Evolutionary conservation across 2,888 invertebrate species (phyloP).

Genomic region (Spatulosminthurus flaviceps): DNA sequence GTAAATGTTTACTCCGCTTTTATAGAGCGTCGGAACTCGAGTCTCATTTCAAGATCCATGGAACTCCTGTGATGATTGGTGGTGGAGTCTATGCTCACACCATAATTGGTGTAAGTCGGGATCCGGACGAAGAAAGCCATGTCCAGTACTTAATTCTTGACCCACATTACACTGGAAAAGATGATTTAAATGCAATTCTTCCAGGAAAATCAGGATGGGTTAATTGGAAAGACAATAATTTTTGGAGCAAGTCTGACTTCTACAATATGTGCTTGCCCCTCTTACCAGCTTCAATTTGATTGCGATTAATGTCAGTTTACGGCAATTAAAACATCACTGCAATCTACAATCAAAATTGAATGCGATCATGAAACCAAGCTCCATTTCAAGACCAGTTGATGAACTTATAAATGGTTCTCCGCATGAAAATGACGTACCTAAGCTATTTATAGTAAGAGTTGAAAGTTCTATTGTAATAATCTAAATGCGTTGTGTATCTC

Average conservation of each 20-base stretch:
- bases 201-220: constrained; percentile 86
- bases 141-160: constrained; percentile 94
- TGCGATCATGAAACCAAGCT: neutral
- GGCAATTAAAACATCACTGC: neutral
- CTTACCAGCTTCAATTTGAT: constrained; percentile 69
- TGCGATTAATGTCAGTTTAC: neutral
- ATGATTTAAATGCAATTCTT: constrained; percentile 78
- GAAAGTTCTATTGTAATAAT: neutral
- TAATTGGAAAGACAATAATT: constrained; percentile 92
- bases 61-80: constrained; percentile 98
- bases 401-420: neutral
- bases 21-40: constrained; percentile 74
- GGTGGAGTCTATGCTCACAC: constrained; percentile 98
- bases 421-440: constrained; percentile 20
- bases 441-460: constrained; percentile 9
- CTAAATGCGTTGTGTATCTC: neutral
- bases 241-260: constrained; percentile 95
- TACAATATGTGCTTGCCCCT: constrained; percentile 97
- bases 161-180: constrained; percentile 94
- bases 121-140: constrained; percentile 80
- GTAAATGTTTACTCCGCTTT: neutral
- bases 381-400: neutral
- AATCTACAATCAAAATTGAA: constrained; percentile 4
- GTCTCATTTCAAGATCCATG: constrained; percentile 90
- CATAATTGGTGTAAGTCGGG: constrained; percentile 83